These are phyloP conservation scores for Drosophila lowei DNA, from an alignment of 1,140 invertebrate genomes.

Conservation along the genomic window DNA sequence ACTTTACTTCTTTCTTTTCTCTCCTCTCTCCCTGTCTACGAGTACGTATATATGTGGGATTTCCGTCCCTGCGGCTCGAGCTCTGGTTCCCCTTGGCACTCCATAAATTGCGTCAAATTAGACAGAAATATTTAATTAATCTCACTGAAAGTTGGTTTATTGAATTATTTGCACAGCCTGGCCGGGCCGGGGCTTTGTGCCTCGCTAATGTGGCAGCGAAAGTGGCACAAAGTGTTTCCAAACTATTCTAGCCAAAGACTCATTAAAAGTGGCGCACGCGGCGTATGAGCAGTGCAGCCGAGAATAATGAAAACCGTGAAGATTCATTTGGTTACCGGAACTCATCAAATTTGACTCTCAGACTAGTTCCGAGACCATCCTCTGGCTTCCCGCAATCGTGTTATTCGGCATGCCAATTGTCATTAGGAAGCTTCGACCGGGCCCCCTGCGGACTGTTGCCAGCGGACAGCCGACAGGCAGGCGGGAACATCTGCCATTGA, in stretches of 20 bases:
- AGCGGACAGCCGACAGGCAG: conserved; percentile 12
- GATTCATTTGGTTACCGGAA: background rate
- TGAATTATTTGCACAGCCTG: conserved; percentile 66
- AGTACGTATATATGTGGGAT: background rate
- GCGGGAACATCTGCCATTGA: conserved; percentile 73
- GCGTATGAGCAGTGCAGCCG: too few species aligned
- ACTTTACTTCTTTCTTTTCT: conserved; percentile 68
- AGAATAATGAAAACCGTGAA: too few species aligned
- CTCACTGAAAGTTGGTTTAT: conserved; percentile 75
- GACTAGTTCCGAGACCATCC: too few species aligned
- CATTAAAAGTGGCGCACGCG: conserved; percentile 59
- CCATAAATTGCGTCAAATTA: conserved; percentile 81
- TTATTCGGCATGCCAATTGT: conserved; percentile 57
- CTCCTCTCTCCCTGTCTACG: conserved; percentile 8
- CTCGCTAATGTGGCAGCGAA: conserved; percentile 43
- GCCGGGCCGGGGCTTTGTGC: conserved; percentile 21
- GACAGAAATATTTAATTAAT: conserved; percentile 82
- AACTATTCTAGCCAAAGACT: conserved; percentile 71
- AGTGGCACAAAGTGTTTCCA: conserved; percentile 49
- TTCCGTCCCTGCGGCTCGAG: background rate
- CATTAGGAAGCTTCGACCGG: conserved; percentile 51
- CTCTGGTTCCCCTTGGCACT: conserved; percentile 41
- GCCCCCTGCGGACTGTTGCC: background rate
- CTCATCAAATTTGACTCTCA: conserved; percentile 1
- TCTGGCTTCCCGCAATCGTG: too few species aligned